Evolutionary conservation across 2,113 vertebrate species (phyloP).

Genomic region (Carassius auratus): DNA sequence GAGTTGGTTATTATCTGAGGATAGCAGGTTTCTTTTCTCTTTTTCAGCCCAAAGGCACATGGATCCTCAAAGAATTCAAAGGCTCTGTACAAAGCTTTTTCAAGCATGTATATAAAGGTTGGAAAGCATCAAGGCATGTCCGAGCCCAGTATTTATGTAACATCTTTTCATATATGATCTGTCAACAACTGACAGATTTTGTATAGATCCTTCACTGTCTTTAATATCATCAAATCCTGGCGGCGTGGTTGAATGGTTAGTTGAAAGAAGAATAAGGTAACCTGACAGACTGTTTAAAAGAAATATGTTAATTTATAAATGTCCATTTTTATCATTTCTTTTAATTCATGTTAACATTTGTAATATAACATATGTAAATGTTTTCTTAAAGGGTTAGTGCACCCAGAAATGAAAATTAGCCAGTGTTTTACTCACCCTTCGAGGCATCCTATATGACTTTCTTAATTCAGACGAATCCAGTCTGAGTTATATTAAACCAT

Average conservation of each 20-base stretch:
- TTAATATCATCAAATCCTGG: background rate
- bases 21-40: conserved; percentile 7
- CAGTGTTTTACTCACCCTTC: no score
- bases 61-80: background rate
- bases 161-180: background rate
- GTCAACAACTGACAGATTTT: background rate
- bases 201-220: background rate
- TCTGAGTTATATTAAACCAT: no score
- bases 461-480: no score
- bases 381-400: background rate
- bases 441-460: no score
- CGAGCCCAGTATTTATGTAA: background rate
- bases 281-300: background rate
- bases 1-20: conserved; percentile 12
- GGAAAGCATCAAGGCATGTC: background rate
- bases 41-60: background rate
- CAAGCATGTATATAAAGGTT: background rate
- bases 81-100: background rate
- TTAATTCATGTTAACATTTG: background rate
- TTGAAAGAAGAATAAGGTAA: background rate
- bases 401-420: no score
- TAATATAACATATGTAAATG: background rate
- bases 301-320: no score
- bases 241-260: background rate
- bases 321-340: background rate